phyloP scores from a whole-genome alignment of 1,140 invertebrate species.

The Drosophila setifemur region DNA sequence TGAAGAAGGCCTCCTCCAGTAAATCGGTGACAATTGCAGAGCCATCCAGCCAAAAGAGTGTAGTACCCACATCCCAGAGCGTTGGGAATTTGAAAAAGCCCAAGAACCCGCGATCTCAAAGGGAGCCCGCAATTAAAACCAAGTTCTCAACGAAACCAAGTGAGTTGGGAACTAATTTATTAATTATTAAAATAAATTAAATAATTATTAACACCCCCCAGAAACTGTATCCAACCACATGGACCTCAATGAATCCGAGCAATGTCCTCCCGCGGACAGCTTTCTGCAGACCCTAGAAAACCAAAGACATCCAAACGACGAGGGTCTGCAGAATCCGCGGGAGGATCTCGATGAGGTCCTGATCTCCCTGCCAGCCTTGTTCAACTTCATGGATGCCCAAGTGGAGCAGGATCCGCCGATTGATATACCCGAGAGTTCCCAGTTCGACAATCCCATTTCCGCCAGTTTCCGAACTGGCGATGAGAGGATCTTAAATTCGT shows the following conservation, averaged over 20 bases:
- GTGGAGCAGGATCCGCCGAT: not conserved
- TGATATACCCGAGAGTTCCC: not conserved
- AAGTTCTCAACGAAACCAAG: not conserved
- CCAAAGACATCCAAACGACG: not conserved
- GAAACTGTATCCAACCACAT: too few species aligned
- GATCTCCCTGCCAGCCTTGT: not conserved
- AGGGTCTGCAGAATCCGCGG: not conserved
- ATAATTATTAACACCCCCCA: too few species aligned
- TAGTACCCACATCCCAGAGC: too few species aligned
- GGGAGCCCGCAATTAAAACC: not conserved
- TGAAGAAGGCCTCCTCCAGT: not conserved
- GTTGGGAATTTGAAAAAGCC: too few species aligned
- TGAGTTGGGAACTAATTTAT: not conserved
- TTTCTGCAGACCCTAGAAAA: not conserved
- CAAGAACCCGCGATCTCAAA: too few species aligned
- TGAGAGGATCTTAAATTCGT: too few species aligned
- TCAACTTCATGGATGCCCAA: not conserved
- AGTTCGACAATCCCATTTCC: not conserved
- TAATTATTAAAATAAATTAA: not conserved
- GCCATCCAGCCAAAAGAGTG: not conserved
- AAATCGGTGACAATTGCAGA: not conserved
- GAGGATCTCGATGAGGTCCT: conserved; percentile 6
- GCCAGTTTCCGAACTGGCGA: too few species aligned
- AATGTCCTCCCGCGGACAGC: not conserved
- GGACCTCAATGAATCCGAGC: not conserved